Evolutionary conservation across 2,113 vertebrate genomes (phyloP).

Genomic region (Sinocyclocheilus maitianheensis): DNA sequence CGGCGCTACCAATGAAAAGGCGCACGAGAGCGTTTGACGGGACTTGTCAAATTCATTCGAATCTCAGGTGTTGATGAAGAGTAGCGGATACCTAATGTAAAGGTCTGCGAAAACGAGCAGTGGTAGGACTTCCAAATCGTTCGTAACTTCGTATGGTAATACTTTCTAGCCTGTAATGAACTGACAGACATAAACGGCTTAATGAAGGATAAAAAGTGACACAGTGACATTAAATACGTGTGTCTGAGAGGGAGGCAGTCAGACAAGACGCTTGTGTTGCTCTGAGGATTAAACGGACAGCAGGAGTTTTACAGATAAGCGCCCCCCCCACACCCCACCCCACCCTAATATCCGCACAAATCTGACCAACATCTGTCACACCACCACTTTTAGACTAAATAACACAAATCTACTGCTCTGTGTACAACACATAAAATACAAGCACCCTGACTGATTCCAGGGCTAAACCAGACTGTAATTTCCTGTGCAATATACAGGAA

Average conservation of each 20-base stretch:
- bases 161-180: background rate
- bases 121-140: background rate
- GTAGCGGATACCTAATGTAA: background rate
- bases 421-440: conserved; percentile 1
- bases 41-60: conserved; percentile 10
- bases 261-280: conserved; percentile 24
- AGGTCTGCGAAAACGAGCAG: background rate
- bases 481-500: background rate
- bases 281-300: conserved; percentile 55
- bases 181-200: conserved; percentile 5
- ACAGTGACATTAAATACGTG: conserved; percentile 40
- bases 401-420: conserved; percentile 39
- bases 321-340: background rate
- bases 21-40: background rate
- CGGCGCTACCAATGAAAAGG: conserved; percentile 28
- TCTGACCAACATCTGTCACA: conserved; percentile 58
- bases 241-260: conserved; percentile 15
- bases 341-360: conserved; percentile 50
- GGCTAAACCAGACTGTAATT: background rate
- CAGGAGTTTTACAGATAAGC: conserved; percentile 55
- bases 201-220: conserved; percentile 32
- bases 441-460: conserved; percentile 17
- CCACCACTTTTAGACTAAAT: conserved; percentile 41
- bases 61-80: background rate
- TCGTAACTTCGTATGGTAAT: background rate